Evolutionary conservation across 2,797 vertebrate species (phyloP), one percentile per base, ranked within the genome.

Genomic region (Momotus momota): DNA sequence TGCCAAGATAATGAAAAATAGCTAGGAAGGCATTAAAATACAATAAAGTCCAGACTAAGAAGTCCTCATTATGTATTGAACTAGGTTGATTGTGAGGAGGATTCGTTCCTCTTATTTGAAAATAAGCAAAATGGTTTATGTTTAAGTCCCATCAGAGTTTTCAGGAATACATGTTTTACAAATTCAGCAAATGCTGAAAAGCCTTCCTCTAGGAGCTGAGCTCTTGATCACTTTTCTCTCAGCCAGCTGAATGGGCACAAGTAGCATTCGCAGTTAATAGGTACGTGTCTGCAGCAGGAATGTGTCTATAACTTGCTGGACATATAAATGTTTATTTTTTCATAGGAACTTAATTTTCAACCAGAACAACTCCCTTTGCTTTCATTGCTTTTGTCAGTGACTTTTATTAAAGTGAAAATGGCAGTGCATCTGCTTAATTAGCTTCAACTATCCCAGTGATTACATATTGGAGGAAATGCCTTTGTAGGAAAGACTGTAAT

Each of bases 361-460:
- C 75, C 41, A 88, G 91, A 93, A 81, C 45, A 70, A 61, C 51
- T 86, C 70, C 73, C 69, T 86, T 93, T 78, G 72, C 94, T 94
- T 88, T 83, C 71, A 70, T 81, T 96, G 88, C 65, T 97, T 86
- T 64, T 95, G 91, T 97, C 95, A 96, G 89, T 84, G 83, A 95
- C 89, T 96, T 97, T 96, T 94, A 95, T 93, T 92, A 95, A 97
- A 96, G 93, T 83, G 85, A 97, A 97, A 97, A 97, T 96, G 97
- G 88, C 85, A 87, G 81, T 94, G 91, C 95, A 96, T 97, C 96
- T 97, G 85, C 62, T 96, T 98, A 98, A 98, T 98, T 98, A 98
- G 93, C 86, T 96, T 79, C 95, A 96, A 83, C 95, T 97, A 95
- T 97, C 96, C 96, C 94, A 90, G 70, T 97, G 96, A 97, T 97